Conservation (phyloP, 2,113 vertebrate species). For the Thalassoma bifasciatum region DNA sequence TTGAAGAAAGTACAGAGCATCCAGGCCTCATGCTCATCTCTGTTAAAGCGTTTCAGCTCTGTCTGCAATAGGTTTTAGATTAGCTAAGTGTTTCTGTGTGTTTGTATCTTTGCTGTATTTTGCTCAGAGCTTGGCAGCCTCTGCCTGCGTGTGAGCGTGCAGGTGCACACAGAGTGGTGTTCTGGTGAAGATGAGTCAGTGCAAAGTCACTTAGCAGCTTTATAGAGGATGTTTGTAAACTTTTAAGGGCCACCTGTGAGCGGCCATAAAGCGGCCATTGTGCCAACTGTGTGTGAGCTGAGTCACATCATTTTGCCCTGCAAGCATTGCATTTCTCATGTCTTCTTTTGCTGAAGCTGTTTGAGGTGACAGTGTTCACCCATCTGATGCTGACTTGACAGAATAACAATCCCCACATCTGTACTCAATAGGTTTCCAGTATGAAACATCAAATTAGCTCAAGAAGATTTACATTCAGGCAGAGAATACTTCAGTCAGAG, state of each 20-base stretch:
- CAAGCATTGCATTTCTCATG: conserved; percentile 39
- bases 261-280: conserved; percentile 72
- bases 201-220: conserved; percentile 68
- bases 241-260: conserved; percentile 76
- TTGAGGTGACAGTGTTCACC: conserved; percentile 47
- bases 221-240: conserved; percentile 72
- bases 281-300: conserved; percentile 57
- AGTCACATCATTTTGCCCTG: conserved; percentile 54
- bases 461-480: neutral
- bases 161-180: conserved; percentile 58
- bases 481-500: conserved; percentile 8
- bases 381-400: conserved; percentile 33
- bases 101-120: conserved; percentile 7
- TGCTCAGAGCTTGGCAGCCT: conserved; percentile 24
- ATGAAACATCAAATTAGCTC: conserved; percentile 17
- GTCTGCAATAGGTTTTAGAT: conserved; percentile 3
- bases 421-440: conserved; percentile 16
- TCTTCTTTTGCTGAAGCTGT: conserved; percentile 14
- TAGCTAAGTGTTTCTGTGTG: conserved; percentile 3
- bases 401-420: conserved; percentile 33
- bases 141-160: conserved; percentile 39
- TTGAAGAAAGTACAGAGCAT: conserved; percentile 10
- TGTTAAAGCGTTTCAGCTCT: conserved; percentile 4
- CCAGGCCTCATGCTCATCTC: conserved; percentile 15
- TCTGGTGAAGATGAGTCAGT: conserved; percentile 74